These are phyloP conservation scores for Eriosoma lanigerum DNA, from an alignment of 1,140 invertebrate genomes.

Conservation along the genomic window DNA sequence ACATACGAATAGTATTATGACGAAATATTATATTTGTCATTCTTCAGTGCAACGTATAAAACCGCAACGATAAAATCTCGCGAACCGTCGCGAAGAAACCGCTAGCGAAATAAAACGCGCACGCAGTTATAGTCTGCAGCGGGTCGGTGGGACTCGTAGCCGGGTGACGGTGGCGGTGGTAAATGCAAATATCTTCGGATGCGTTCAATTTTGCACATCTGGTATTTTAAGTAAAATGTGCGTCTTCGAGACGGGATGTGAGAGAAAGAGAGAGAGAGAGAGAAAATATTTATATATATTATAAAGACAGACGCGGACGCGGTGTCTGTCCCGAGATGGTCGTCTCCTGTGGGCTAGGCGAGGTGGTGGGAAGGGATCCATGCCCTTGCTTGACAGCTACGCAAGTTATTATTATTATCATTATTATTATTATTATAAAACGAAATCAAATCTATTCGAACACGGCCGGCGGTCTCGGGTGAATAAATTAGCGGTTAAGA, in stretches of 20 bases:
- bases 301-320: neutral
- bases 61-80: neutral
- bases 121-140: neutral
- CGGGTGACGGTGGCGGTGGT: too few relatives aligned
- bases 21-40: too few relatives aligned
- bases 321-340: neutral
- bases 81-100: neutral
- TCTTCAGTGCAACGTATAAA: neutral
- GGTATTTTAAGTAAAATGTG: slow-evolving; percentile 49
- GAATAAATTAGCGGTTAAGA: slow-evolving; percentile 52
- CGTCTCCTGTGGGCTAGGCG: neutral
- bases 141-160: too few relatives aligned
- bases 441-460: slow-evolving; percentile 52
- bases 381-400: slow-evolving; percentile 43
- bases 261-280: neutral
- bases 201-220: slow-evolving; percentile 51
- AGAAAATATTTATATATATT: too few relatives aligned
- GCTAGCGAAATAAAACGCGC: slow-evolving; percentile 33
- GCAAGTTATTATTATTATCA: slow-evolving; percentile 51
- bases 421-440: slow-evolving; percentile 51
- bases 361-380: neutral
- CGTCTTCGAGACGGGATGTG: slow-evolving; percentile 15
- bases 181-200: slow-evolving; percentile 48
- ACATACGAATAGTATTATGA: too few relatives aligned
- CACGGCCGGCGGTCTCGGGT: slow-evolving; percentile 49